Evolutionary conservation across 2,113 vertebrate species (phyloP).

Genomic region (Gymnocephalus cernua): DNA sequence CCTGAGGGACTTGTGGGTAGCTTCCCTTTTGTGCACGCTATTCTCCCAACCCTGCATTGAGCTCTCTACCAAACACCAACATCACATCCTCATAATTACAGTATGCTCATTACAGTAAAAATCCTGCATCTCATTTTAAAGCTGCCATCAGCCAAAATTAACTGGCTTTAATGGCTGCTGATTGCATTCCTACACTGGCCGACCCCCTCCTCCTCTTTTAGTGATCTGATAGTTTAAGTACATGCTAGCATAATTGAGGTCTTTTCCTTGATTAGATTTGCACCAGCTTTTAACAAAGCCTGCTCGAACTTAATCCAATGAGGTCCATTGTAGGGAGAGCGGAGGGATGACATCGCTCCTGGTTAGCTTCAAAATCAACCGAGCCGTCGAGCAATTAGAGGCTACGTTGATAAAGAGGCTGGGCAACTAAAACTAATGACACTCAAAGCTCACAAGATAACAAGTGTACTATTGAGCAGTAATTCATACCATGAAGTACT

Average conservation of each 20-base stretch:
- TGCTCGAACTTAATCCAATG: slow-evolving; percentile 80
- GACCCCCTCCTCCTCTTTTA: slow-evolving; percentile 32
- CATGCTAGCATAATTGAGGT: slow-evolving; percentile 74
- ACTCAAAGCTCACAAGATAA: slow-evolving; percentile 30
- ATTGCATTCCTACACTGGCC: slow-evolving; percentile 62
- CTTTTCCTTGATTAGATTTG: slow-evolving; percentile 80
- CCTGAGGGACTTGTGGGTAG: slow-evolving; percentile 18
- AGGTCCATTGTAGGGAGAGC: slow-evolving; percentile 68
- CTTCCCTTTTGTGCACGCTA: slow-evolving; percentile 13
- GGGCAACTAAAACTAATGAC: slow-evolving; percentile 23
- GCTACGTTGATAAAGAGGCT: slow-evolving; percentile 41
- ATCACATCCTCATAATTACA: slow-evolving; percentile 41
- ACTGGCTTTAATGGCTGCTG: slow-evolving; percentile 65
- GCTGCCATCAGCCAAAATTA: slow-evolving; percentile 67
- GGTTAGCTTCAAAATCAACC: slow-evolving; percentile 63
- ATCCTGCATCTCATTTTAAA: slow-evolving; percentile 57
- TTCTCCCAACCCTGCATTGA: slow-evolving; percentile 38
- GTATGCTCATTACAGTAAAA: slow-evolving; percentile 63
- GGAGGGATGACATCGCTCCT: slow-evolving; percentile 64
- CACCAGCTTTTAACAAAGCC: slow-evolving; percentile 80
- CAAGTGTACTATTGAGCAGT: slow-evolving; percentile 20
- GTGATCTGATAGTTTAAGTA: slow-evolving; percentile 77
- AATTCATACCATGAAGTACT: not conserved
- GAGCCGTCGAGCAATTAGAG: slow-evolving; percentile 54
- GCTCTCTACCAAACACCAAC: slow-evolving; percentile 26